Base-by-base conservation (phyloP, 2,113 vertebrate genomes). In the Dendropsophus ebraccatus region DNA sequence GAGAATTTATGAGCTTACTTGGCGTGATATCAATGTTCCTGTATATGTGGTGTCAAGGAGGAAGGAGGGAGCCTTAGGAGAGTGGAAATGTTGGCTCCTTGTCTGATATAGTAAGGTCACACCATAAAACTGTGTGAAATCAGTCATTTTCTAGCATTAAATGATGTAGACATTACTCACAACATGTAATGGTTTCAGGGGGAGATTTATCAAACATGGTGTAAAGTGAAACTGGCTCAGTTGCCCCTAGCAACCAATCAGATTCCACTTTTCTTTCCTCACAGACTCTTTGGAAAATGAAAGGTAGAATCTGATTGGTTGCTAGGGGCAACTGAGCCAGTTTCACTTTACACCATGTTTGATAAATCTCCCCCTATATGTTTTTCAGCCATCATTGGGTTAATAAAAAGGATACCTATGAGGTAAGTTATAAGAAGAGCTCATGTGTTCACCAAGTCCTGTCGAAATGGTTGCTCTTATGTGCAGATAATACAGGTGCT, bases 101-200 rank as follows among this genome's bases (percentile, higher is more conserved):
- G 21, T 60, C n/a, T n/a, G 77, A 35, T 54, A 32, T 25, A 32
- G 41, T 37, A 28, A 28, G 25, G 25, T 54, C 21, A 25, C 77
- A 80, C 5, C 21, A 58, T 16, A 32, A 21, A 49, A 56, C 6
- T 58, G 52, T 79, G 32, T 56, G 56, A 58, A 37, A 32, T 54
- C 50, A 14, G 50, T 45, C 41, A 47, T 58, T 79, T 54, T 78
- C 75, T 56, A 56, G 75, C 30, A 78, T 23, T 56, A 56, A 21
- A 78, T 54, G 23, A 73, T 73, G 21, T 41, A 73, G 70, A 41
- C 10, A 41, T 73, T 45, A 73, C 19, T 30, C 32, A 19, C 6
- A 69, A 17, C 6, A 69, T 69, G 32, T 35, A 16, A 21, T 35
- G 32, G 19, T 69, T 69, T 69, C 16, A 7, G 14, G n/a, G n/a